Base-by-base conservation (phyloP, 2,797 vertebrate genomes). In the Ambastaia sidthimunki region DNA sequence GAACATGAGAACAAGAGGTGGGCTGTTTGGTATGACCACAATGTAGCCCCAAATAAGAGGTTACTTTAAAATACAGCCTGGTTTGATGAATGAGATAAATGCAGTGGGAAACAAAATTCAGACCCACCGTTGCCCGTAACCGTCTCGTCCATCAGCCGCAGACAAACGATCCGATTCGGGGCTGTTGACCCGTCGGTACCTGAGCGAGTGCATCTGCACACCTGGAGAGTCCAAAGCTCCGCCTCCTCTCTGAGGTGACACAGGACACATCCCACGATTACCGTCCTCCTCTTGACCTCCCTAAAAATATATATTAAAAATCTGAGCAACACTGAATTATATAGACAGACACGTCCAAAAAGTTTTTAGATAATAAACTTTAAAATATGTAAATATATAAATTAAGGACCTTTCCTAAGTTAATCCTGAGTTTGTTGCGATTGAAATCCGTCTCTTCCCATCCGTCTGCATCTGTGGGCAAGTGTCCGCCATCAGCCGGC, bases 361-460 rank as follows among this genome's bases (percentile, higher is more conserved):
- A 47, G 12, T 48, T 48, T 10, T 50, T 10, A 50, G 16, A 3
- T 16, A 15, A 16, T 50, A 50, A 50, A 50, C 48, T 50, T 50
- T 50, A 10, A 12, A 15, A 48, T 48, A 48, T 1, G 15, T 10
- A 48, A 50, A 16, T 6, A 25, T 23, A 52, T 6, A 15, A 72
- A 41, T 19, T 89, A 95, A 19, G 23, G 21, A 98, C 97, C 96
- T 99, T 99, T 94, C 95, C 95, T 63, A 99, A 95, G 93, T 96
- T 98, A 92, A 99, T 98, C 91, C 97, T 94, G 90, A 99, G 96
- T 92, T 97, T 95, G 95, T 99, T 99, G 83, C 98, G 95, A 91
- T 99, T 99, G 87, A 99, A 96, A 86, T 99, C 98, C 0, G 97
- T 99, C 91, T 98, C 97, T 83, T 99, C 98, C 97, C 97, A 99